phyloP scores from a whole-genome alignment of 2,888 invertebrate genomes.

The Rotaria sp. region DNA sequence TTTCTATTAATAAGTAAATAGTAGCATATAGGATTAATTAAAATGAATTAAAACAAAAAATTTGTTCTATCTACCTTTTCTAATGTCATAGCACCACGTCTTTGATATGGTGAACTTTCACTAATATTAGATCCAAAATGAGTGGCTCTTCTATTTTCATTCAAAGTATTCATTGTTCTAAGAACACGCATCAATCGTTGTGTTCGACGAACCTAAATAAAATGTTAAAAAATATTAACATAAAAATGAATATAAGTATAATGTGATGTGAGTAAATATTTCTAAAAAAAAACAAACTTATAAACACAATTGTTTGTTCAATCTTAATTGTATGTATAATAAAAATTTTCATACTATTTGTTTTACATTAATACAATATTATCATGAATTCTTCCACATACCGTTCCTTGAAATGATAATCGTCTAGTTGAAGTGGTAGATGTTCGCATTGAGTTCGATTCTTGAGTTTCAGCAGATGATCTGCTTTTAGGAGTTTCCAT shows the following conservation, averaged over 20 bases:
- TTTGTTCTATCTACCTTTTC: background rate
- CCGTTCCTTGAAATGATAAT: background rate
- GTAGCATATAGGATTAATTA: too few species aligned
- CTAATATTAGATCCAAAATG: background rate
- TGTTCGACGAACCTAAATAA: background rate
- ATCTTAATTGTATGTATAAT: too few species aligned
- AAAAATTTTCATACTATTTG: too few species aligned
- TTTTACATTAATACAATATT: background rate
- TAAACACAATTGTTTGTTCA: too few species aligned
- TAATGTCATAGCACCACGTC: background rate
- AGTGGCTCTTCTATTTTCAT: background rate
- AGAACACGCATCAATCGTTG: background rate
- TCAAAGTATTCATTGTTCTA: background rate
- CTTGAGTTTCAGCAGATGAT: background rate
- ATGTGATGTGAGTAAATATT: too few species aligned
- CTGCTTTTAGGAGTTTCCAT: background rate
- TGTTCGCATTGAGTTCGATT: background rate
- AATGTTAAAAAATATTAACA: background rate
- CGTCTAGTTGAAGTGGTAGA: background rate
- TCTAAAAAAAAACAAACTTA: too few species aligned
- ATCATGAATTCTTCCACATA: background rate
- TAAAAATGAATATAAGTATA: too few species aligned
- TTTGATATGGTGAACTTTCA: background rate
- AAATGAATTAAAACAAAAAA: too few species aligned
- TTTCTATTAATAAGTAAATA: too few species aligned